Conservation (phyloP, 2,113 vertebrate genomes). For the Proteles cristata region DNA sequence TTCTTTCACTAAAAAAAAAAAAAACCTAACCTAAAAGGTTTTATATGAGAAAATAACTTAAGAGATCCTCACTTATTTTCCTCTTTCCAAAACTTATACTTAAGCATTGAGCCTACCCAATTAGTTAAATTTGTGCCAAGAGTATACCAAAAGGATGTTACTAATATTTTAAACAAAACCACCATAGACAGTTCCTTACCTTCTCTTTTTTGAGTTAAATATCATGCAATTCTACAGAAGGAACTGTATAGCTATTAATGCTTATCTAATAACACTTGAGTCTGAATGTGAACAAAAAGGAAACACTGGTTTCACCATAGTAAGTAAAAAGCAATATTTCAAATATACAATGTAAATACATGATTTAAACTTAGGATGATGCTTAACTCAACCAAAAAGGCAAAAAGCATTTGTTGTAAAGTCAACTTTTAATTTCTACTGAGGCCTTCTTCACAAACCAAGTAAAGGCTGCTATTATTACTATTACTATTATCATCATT, state of each 20-base stretch:
- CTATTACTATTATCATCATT: neutral
- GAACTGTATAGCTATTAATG: neutral
- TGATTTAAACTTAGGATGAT: neutral
- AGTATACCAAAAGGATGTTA: conserved; percentile 6
- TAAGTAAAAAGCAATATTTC: conserved; percentile 35
- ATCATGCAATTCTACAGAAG: neutral
- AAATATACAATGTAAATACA: conserved; percentile 39
- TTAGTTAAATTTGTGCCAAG: conserved; percentile 13
- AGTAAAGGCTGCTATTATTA: neutral
- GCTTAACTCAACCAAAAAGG: neutral
- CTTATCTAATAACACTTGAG: conserved; percentile 31
- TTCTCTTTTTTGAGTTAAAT: conserved; percentile 45
- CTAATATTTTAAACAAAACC: conserved; percentile 48
- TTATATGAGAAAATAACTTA: conserved; percentile 24
- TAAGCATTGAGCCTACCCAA: conserved; percentile 35
- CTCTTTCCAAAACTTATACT: neutral
- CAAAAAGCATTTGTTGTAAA: conserved; percentile 34
- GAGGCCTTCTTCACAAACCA: neutral
- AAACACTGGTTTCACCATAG: neutral
- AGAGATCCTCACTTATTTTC: conserved; percentile 2
- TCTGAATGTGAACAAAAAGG: neutral
- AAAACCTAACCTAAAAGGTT: neutral
- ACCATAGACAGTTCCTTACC: neutral
- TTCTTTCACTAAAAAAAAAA: conserved; percentile 29
- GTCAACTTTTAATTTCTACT: conserved; percentile 56